Evolutionary conservation across 1,140 invertebrate genomes (phyloP), one percentile per base, ranked within the genome.

Genomic region (Anadara kagoshimensis): DNA sequence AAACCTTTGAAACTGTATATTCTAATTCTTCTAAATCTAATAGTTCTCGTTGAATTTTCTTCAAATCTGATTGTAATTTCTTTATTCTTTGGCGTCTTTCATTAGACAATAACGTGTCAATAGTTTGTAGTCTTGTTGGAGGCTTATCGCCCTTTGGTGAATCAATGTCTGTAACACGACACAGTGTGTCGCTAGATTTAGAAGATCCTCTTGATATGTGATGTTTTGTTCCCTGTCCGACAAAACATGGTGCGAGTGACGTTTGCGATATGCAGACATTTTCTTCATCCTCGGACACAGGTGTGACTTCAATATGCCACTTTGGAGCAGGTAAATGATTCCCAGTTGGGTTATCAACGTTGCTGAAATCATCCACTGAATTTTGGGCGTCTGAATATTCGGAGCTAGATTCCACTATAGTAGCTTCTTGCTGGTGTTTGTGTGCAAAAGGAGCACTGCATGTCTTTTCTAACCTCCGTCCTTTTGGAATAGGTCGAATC

Each of bases 1-100:
- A 82, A n/a, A 83, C 78, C 57, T 83, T 72, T 12, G 76, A 80
- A 14, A 78, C 72, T n/a, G 78, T 79, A 61, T 77, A 78, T 47
- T 80, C 78, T 1, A 78, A 54, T 41, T 81, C 69, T 22, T 77
- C 77, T 22, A 83, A 63, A 58, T 77, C 79, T 18, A 79, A 53
- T 5, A 83, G 71, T 43, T 83, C 76, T 44, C 73, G 45, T 58
- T 80, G 79, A 51, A 83, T 83, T 53, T 63, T 61, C 10, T 73
- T 53, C 20, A 83, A 70, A 70, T 81, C 81, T 20, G 53, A 45
- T 57, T 83, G 78, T 12, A 83, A 59, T 65, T 79, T 77, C 14
- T 73, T 49, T 14, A 83, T 83, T 18, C 76, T 24, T 51, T 70
- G 72, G n/a, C 75, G 59, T 41, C 77, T 68, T 22, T 79, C 77